Conservation (phyloP, 2,888 invertebrate species). For the Thelaira solivaga region DNA sequence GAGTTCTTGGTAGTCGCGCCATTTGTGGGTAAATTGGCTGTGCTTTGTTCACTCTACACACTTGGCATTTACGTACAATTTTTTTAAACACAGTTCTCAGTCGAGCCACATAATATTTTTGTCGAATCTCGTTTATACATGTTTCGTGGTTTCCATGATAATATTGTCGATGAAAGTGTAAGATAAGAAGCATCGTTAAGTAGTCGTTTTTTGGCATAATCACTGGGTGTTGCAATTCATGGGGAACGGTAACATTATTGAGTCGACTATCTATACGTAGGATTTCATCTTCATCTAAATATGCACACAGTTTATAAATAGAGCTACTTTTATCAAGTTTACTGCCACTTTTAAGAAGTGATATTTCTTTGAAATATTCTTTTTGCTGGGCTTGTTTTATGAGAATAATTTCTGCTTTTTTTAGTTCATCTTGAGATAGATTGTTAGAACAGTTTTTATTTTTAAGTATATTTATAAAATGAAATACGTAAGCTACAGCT, state of each 20-base stretch:
- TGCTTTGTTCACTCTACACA: conserved; percentile 45
- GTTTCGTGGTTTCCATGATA: conserved; percentile 21
- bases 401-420: background rate
- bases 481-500: background rate
- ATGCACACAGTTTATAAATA: conserved; percentile 8
- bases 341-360: background rate
- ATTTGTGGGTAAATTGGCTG: conserved; percentile 32
- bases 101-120: conserved; percentile 27
- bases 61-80: too few species aligned
- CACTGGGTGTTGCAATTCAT: background rate
- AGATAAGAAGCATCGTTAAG: conserved; percentile 11
- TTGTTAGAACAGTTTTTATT: background rate
- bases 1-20: conserved; percentile 34
- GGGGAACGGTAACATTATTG: background rate
- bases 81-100: conserved; percentile 40
- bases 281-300: background rate
- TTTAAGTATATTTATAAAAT: background rate
- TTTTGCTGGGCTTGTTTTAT: conserved; percentile 11
- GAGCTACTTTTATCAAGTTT: conserved; percentile 15
- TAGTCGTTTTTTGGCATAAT: conserved; percentile 25
- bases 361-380: conserved; percentile 15
- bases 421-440: conserved; percentile 11
- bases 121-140: background rate
- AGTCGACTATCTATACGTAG: conserved; percentile 12
- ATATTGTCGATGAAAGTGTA: conserved; percentile 7